A percentile compares a stretch with the other conserved stretches of the same genome.
These are phyloP conservation scores for Colius striatus DNA, from an alignment of 2,113 vertebrate species.

Conservation along the genomic window DNA sequence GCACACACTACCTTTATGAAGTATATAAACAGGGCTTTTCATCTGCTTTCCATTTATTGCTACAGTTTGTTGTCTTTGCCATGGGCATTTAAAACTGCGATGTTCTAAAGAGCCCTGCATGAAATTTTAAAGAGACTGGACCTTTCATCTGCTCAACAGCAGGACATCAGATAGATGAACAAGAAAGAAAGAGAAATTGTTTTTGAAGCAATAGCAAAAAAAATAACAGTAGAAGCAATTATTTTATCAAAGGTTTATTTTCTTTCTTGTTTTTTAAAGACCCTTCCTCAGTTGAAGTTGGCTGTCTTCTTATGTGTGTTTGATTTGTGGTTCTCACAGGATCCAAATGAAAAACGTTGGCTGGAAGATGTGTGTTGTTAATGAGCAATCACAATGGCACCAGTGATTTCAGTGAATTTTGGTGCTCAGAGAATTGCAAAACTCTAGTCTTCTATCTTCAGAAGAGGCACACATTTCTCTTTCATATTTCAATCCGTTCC, in stretches of 20 bases:
- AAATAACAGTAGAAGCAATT: slow-evolving; percentile 81
- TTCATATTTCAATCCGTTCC: slow-evolving; percentile 26
- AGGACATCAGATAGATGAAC: slow-evolving; percentile 73
- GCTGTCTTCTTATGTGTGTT: slow-evolving; percentile 65
- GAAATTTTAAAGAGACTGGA: slow-evolving; percentile 83
- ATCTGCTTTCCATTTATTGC: slow-evolving; percentile 74
- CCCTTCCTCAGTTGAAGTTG: slow-evolving; percentile 66
- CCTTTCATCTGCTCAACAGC: slow-evolving; percentile 79
- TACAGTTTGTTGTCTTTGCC: slow-evolving; percentile 82
- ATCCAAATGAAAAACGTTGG: slow-evolving; percentile 61
- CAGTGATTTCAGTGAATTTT: slow-evolving; percentile 51
- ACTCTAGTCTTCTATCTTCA: not conserved
- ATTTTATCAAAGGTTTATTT: slow-evolving; percentile 81
- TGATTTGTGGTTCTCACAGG: slow-evolving; percentile 68
- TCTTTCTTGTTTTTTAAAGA: slow-evolving; percentile 63
- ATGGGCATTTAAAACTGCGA: slow-evolving; percentile 76
- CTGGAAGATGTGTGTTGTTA: slow-evolving; percentile 71
- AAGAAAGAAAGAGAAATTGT: slow-evolving; percentile 74
- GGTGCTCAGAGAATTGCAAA: slow-evolving; percentile 24
- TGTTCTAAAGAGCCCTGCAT: slow-evolving; percentile 79
- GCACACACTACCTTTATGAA: not conserved
- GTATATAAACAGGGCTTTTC: slow-evolving; percentile 71
- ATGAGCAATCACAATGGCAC: slow-evolving; percentile 56
- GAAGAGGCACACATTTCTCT: not conserved
- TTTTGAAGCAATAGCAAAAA: slow-evolving; percentile 78